These are phyloP conservation scores for Colletes gigas DNA, from an alignment of 1,140 invertebrate genomes.

Conservation along the genomic window DNA sequence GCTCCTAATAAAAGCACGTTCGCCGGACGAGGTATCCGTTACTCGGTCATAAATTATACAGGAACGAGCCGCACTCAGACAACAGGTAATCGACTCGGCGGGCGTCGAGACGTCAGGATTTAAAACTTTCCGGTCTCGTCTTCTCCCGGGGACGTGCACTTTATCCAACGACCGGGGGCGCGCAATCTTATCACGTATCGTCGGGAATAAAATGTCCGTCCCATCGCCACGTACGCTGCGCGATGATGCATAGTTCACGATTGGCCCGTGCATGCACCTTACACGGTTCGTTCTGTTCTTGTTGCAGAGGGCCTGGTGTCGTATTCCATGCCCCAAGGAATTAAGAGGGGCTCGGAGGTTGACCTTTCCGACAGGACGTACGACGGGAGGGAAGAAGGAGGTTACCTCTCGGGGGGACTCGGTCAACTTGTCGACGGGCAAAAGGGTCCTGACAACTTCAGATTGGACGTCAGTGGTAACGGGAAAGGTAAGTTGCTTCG, in stretches of 20 bases:
- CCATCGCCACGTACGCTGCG: conserved; percentile 23
- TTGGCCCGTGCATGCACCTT: background rate
- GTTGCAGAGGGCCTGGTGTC: conserved; percentile 88
- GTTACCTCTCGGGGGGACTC: conserved; percentile 88
- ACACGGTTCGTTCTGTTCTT: conserved; percentile 30
- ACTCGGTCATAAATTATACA: background rate
- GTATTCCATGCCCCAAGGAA: conserved; percentile 91
- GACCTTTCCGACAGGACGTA: conserved; percentile 91
- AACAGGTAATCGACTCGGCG: conserved; percentile 5
- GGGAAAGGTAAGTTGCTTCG: conserved; percentile 86
- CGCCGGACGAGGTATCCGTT: background rate
- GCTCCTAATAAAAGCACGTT: background rate
- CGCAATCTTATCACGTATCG: conserved; percentile 59
- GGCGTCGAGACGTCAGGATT: background rate
- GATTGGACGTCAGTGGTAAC: conserved; percentile 85
- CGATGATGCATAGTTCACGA: conserved; percentile 55
- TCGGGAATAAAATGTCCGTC: conserved; percentile 38
- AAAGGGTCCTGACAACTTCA: conserved; percentile 90
- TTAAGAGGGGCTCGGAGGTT: conserved; percentile 85
- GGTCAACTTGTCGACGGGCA: conserved; percentile 96
- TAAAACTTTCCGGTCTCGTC: conserved; percentile 45
- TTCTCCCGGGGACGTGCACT: conserved; percentile 9
- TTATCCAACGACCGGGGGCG: background rate
- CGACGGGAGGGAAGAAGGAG: conserved; percentile 87
- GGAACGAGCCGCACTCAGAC: no score